phyloP scores from a whole-genome alignment of 2,113 vertebrate genomes.

The Poicephalus meyeri region DNA sequence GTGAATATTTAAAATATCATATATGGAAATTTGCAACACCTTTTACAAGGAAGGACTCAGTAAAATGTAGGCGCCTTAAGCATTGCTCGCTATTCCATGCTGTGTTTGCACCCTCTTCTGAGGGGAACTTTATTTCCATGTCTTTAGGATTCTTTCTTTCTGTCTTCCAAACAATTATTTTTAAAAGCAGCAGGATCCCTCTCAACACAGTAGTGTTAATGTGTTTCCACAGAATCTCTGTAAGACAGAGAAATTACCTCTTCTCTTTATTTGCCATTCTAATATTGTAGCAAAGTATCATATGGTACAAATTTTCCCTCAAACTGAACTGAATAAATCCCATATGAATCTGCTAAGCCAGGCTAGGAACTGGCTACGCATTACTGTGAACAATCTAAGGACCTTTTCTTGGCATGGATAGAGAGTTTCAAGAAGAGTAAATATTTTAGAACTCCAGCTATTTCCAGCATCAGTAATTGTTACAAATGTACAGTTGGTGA shows the following conservation, averaged over 20 bases:
- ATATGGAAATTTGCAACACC: not conserved
- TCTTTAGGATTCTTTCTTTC: not conserved
- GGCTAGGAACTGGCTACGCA: not conserved
- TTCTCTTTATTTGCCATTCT: not conserved
- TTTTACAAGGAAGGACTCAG: not conserved
- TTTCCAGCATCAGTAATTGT: not conserved
- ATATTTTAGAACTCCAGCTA: not conserved
- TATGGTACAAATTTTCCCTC: not conserved
- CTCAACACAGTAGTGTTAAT: not conserved
- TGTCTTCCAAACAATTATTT: not conserved
- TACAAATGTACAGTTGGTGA: not conserved
- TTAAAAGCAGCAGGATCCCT: slow-evolving; percentile 4
- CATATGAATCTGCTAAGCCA: not conserved
- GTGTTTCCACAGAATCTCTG: not conserved
- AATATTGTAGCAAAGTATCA: not conserved
- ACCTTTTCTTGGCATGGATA: not conserved
- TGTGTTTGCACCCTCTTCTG: not conserved
- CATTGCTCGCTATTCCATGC: not conserved
- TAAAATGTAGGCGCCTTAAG: not conserved
- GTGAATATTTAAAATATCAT: not conserved
- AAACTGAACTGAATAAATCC: not conserved
- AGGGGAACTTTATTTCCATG: not conserved
- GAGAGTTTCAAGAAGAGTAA: not conserved
- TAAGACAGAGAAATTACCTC: not conserved
- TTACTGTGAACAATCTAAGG: not conserved